Percentiles rank a stretch among this genome's conserved stretches.
Evolutionary conservation across 1,140 invertebrate species (phyloP).

Genomic region (Caenorhabditis briggsae): DNA sequence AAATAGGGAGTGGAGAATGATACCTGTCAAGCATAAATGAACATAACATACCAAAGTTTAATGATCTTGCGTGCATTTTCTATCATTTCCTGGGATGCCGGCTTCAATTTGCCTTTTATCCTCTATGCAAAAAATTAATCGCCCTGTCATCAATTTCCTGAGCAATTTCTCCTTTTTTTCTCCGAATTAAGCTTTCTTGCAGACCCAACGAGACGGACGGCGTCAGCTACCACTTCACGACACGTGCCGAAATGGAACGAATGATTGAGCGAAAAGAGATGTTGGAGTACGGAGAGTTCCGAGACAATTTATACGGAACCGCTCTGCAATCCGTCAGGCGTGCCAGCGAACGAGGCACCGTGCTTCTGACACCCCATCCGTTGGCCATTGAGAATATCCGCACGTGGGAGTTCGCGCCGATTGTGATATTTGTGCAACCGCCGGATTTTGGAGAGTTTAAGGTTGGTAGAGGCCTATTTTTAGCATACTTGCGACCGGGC

Average conservation of each 20-base stretch:
- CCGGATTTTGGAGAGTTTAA: slow-evolving; percentile 87
- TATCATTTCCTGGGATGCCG: too few species aligned
- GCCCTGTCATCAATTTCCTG: neutral
- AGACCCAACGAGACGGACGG: slow-evolving; percentile 89
- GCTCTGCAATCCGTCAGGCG: slow-evolving; percentile 67
- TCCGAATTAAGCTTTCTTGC: neutral
- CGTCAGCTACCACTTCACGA: slow-evolving; percentile 93
- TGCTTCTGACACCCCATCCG: slow-evolving; percentile 94
- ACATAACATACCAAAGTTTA: too few species aligned
- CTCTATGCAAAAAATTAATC: neutral
- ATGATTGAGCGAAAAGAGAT: slow-evolving; percentile 90
- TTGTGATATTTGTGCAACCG: slow-evolving; percentile 92
- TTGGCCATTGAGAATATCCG: slow-evolving; percentile 92
- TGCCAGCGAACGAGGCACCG: slow-evolving; percentile 83
- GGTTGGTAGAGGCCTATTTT: slow-evolving; percentile 78
- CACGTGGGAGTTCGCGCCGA: slow-evolving; percentile 91
- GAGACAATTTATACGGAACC: slow-evolving; percentile 94
- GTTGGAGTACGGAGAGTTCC: slow-evolving; percentile 95
- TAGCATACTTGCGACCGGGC: too few species aligned
- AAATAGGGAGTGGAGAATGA: too few species aligned
- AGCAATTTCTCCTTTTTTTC: too few species aligned
- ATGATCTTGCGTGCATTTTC: too few species aligned
- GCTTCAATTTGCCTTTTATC: too few species aligned
- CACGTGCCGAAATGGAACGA: slow-evolving; percentile 89
- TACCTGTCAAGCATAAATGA: too few species aligned